Evolutionary conservation across 1,140 invertebrate species (phyloP).

Genomic region (Drosophila erecta): DNA sequence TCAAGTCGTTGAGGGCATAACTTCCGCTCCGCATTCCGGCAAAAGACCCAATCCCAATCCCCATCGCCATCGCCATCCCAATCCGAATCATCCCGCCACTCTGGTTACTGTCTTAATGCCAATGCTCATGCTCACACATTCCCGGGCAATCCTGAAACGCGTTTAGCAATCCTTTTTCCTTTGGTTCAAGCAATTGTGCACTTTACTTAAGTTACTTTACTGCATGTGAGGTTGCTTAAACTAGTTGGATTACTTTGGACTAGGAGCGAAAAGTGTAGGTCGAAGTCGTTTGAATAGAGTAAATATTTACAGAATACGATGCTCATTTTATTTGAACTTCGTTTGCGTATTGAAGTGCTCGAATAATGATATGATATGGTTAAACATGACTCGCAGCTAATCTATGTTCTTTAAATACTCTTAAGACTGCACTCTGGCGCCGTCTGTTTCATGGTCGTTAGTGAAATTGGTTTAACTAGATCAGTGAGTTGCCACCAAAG

Average conservation of each 20-base stretch:
- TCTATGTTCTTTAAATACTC: not conserved
- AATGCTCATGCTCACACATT: conserved; percentile 71
- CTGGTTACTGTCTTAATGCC: conserved; percentile 75
- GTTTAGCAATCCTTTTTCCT: conserved; percentile 43
- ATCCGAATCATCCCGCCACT: conserved; percentile 11
- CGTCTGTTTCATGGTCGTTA: conserved; percentile 34
- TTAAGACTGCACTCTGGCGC: conserved; percentile 11
- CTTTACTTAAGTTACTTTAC: conserved; percentile 43
- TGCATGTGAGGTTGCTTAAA: conserved; percentile 30
- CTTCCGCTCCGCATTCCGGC: conserved; percentile 56
- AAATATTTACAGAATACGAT: conserved; percentile 29
- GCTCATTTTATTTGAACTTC: conserved; percentile 16
- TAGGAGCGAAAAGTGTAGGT: conserved; percentile 18
- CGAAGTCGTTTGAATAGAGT: conserved; percentile 35
- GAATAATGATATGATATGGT: not conserved
- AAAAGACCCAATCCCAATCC: conserved; percentile 4
- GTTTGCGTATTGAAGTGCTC: not conserved
- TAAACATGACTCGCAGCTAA: too few relatives aligned
- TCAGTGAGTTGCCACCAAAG: conserved; percentile 27
- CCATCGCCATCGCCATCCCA: not conserved
- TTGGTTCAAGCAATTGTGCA: conserved; percentile 51
- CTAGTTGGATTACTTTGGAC: conserved; percentile 35
- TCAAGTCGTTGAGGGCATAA: conserved; percentile 81
- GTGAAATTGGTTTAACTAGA: conserved; percentile 52
- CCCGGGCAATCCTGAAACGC: conserved; percentile 58